A percentile compares a stretch with the other conserved stretches of the same genome.
phyloP scores from a whole-genome alignment of 30 jellyfish, hydroid and myxozoan genomes.

The Morbakka virulenta region DNA sequence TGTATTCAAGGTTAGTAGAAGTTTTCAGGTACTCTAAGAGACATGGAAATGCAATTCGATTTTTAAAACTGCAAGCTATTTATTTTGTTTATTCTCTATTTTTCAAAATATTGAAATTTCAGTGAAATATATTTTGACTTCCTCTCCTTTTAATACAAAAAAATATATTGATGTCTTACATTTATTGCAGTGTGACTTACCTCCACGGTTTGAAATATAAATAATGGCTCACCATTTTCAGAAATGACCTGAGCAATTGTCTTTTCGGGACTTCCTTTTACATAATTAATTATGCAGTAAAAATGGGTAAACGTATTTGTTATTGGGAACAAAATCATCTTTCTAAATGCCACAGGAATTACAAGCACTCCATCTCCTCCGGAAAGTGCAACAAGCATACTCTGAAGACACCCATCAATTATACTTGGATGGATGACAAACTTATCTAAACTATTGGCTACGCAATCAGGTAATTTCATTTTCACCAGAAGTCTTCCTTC shows the following conservation, averaged over 20 bases:
- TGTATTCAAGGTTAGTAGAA: no score
- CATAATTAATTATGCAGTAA: not conserved
- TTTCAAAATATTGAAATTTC: no score
- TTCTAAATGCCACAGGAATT: not conserved
- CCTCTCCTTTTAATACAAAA: no score
- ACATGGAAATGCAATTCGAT: no score
- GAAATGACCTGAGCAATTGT: not conserved
- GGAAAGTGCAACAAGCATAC: not conserved
- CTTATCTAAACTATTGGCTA: not conserved
- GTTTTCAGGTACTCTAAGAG: no score
- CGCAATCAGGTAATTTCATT: not conserved
- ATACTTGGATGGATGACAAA: constrained; percentile 46
- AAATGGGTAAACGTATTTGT: no score
- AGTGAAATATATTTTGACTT: no score
- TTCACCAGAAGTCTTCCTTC: not conserved
- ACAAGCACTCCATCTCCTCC: not conserved
- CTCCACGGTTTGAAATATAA: not conserved
- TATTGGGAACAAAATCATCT: not conserved
- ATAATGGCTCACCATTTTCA: not conserved
- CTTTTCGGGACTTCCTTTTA: not conserved
- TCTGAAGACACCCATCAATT: constrained; percentile 40
- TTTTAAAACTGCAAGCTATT: no score
- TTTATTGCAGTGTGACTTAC: no score
- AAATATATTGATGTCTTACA: no score
- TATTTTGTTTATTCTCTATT: no score